Conservation (phyloP, 2,797 vertebrate species). For the Ataeniobius toweri region DNA sequence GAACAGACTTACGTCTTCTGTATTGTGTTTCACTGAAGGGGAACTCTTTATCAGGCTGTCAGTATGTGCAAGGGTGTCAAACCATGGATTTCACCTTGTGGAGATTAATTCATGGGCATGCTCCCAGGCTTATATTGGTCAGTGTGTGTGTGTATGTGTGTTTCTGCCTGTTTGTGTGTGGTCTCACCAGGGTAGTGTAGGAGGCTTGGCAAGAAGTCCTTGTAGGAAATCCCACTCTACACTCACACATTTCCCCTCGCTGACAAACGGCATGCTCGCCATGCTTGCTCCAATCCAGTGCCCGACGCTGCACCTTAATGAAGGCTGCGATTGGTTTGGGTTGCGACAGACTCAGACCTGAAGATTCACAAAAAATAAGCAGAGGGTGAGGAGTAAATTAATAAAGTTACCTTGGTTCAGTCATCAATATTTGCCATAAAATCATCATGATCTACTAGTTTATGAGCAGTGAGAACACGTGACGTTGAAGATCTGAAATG, state of each 20-base stretch:
- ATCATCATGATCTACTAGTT: slow-evolving; percentile 3
- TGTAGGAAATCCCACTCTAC: slow-evolving; percentile 92
- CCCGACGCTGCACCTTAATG: slow-evolving; percentile 72
- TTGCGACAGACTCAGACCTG: slow-evolving; percentile 71
- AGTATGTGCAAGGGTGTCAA: slow-evolving; percentile 54
- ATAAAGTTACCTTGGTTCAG: not conserved
- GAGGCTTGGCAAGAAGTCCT: slow-evolving; percentile 87
- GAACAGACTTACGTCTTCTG: slow-evolving; percentile 42
- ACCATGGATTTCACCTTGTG: slow-evolving; percentile 67
- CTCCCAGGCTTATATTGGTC: slow-evolving; percentile 51
- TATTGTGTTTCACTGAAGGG: slow-evolving; percentile 56
- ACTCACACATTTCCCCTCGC: slow-evolving; percentile 86
- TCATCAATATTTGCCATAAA: not conserved
- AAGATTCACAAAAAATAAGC: slow-evolving; percentile 11
- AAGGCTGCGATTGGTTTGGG: slow-evolving; percentile 76
- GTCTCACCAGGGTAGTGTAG: slow-evolving; percentile 88
- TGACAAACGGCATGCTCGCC: slow-evolving; percentile 87
- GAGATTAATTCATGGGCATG: slow-evolving; percentile 73
- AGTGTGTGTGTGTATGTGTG: slow-evolving; percentile 29
- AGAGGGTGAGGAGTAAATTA: slow-evolving; percentile 9
- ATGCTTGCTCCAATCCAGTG: slow-evolving; percentile 78
- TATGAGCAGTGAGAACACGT: not conserved
- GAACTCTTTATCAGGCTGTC: slow-evolving; percentile 54
- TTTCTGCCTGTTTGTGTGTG: not conserved
- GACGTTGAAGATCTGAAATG: not conserved